Evolutionary conservation across 2,797 vertebrate species (phyloP), one percentile per base, ranked within the genome.

Genomic region (Cirrhinus mrigala): DNA sequence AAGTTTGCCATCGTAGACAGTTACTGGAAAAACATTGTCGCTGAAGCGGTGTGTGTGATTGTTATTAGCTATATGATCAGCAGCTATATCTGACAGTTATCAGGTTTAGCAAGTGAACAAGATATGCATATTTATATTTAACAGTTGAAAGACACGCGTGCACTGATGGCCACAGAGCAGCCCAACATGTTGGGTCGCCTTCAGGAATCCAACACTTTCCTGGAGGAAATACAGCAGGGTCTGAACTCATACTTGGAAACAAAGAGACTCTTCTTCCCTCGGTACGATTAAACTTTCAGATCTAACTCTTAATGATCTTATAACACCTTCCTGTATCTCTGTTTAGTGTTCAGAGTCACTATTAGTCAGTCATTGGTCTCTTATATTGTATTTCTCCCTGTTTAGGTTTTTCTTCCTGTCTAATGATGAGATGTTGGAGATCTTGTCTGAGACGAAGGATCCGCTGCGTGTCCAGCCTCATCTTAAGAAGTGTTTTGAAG

Each of bases 401-500:
- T 58, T 11, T 87, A 99, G 97, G 88, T 99, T 99, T 92, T 99
- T 98, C 91, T 99, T 98, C 92, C 91, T 97, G 78, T 98, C 97
- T 46, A 99, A 99, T 0, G 97, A 99, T 3, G 97, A 99, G 88
- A 94, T 99, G 75, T 94, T 99, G 86, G 97, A 98, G 95, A 98
- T 98, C 91, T 90, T 99, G 83, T 97, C 98, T 0, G 97, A 99
- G 93, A 99, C 97, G 60, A 99, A 97, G 92, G 97, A 99, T 91
- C 98, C 97, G 0, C 92, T 96, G 82, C 95, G 97, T 40, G 97
- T 99, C 14, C 97, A 99, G 85, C 97, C 97, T 0, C 97, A 98
- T 89, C 92, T 98, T 64, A 98, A 98, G 92, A 99, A 98, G 89
- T 99, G 98, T 92, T 99, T 99, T 88, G 96, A 99, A 92, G 98